A percentile compares a stretch with the other conserved stretches of the same genome.
These are phyloP conservation scores for Fundulus diaphanus DNA, from an alignment of 2,797 vertebrate genomes.

Conservation along the genomic window DNA sequence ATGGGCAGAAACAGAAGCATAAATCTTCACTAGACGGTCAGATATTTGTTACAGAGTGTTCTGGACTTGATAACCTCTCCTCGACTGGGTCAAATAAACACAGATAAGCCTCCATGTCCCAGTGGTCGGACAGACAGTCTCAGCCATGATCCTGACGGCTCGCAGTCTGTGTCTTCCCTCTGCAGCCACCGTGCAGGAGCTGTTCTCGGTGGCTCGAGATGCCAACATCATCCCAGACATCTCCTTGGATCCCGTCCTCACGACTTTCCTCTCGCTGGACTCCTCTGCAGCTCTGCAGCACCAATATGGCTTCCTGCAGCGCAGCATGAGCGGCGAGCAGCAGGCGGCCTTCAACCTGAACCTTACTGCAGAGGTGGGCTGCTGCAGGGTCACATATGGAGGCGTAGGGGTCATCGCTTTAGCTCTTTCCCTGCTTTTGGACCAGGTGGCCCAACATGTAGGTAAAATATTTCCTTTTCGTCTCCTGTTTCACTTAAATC, in stretches of 20 bases:
- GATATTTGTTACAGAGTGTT: background rate
- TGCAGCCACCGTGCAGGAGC: constrained; percentile 61
- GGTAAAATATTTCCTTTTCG: constrained; percentile 21
- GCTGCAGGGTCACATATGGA: constrained; percentile 50
- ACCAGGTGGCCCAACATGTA: constrained; percentile 69
- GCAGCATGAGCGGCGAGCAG: constrained; percentile 60
- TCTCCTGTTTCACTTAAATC: background rate
- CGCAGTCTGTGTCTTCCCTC: constrained; percentile 65
- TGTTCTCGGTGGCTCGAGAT: constrained; percentile 68
- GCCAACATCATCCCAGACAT: constrained; percentile 65
- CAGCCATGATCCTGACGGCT: constrained; percentile 62
- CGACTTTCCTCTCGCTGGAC: constrained; percentile 68
- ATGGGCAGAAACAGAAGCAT: too few relatives aligned
- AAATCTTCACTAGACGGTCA: background rate
- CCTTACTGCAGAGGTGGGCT: constrained; percentile 47
- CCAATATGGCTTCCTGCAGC: constrained; percentile 52
- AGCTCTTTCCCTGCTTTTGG: constrained; percentile 71
- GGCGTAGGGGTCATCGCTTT: constrained; percentile 72
- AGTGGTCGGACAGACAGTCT: background rate
- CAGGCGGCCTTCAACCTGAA: constrained; percentile 40
- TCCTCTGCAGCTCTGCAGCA: constrained; percentile 67
- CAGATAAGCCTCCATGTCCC: constrained; percentile 39
- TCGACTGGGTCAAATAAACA: constrained; percentile 40
- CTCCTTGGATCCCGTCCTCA: constrained; percentile 71
- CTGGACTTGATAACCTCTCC: constrained; percentile 9